Base-by-base conservation (phyloP, 2,113 vertebrate genomes). In the Anthoscopus minutus region DNA sequence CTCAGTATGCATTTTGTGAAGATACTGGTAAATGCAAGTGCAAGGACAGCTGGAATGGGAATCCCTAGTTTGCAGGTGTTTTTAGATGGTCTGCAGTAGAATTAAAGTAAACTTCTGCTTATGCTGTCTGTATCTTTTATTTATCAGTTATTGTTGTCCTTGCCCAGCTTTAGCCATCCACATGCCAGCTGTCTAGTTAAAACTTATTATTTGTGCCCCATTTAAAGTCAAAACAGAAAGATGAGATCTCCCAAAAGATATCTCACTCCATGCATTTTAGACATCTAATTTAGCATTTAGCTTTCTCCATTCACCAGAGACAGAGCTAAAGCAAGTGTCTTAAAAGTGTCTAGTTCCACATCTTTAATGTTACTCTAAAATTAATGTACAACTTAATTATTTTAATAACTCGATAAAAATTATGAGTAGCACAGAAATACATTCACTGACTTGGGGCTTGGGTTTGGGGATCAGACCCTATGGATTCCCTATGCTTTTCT, bases 221-320 rank as follows among this genome's bases (percentile, higher is more conserved):
- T 92, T 96, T 94, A 90, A 88, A 95, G 53, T 86, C 57, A 86
- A 90, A 90, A 76, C 45, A 86, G 62, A 90, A 94, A 90, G 40
- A 93, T 80, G 74, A 88, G n/a, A 38, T 79, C 40, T 93, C 80
- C 45, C 58, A 57, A 80, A 94, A 90, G 86, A 65, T 69, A 16
- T 56, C 31, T 92, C 40, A 76, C 24, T 72, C 53, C 58, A 57
- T 70, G 48, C n/a, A 83, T 90, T 54, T 90, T 69, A 76, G 57
- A 67, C 14, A 76, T 79, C 57, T 88, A 87, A 85, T 67, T 51
- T 88, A 79, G 20, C 71, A 48, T 86, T 89, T 87, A 87, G 8
- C 11, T 76, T 82, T 79, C 37, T 83, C 3, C 20, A 8, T 60
- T 76, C 79, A 72, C 37, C 35, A 66, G 53, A 88, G 66, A 71